phyloP scores from a whole-genome alignment of 2,888 invertebrate species.

The Siphonodentalium dalli region DNA sequence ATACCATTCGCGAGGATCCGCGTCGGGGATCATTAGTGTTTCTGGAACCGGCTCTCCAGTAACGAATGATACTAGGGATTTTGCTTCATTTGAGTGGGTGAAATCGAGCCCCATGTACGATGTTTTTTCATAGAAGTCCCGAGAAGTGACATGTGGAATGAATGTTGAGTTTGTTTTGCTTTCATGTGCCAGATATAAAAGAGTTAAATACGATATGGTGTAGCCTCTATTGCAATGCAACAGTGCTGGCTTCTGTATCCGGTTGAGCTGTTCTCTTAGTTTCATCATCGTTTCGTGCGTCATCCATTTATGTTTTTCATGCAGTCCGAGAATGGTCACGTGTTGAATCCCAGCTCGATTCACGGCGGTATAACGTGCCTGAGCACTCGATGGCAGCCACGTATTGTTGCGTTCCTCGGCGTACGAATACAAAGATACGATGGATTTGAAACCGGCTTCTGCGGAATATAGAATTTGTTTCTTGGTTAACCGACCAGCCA shows the following conservation, averaged over 20 bases:
- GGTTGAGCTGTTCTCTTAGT: too few species aligned
- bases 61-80: constrained; percentile 39
- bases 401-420: background rate
- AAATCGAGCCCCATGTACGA: constrained; percentile 50
- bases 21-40: constrained; percentile 37
- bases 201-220: constrained; percentile 42
- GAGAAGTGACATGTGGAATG: constrained; percentile 38
- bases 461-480: constrained; percentile 52
- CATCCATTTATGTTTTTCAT: constrained; percentile 45
- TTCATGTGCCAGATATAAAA: constrained; percentile 46
- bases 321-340: constrained; percentile 35
- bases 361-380: constrained; percentile 33
- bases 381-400: constrained; percentile 36
- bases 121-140: constrained; percentile 41
- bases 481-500: constrained; percentile 47
- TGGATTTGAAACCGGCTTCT: constrained; percentile 52
- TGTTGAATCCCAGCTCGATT: constrained; percentile 39
- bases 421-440: constrained; percentile 44
- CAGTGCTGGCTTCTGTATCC: constrained; percentile 33
- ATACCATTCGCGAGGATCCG: constrained; percentile 43
- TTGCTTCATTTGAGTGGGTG: constrained; percentile 35
- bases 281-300: constrained; percentile 42
- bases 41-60: constrained; percentile 41
- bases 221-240: constrained; percentile 42
- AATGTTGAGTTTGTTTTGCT: constrained; percentile 36